Evolutionary conservation across 2,113 vertebrate genomes (phyloP).

Genomic region (Irena cyanogastra): DNA sequence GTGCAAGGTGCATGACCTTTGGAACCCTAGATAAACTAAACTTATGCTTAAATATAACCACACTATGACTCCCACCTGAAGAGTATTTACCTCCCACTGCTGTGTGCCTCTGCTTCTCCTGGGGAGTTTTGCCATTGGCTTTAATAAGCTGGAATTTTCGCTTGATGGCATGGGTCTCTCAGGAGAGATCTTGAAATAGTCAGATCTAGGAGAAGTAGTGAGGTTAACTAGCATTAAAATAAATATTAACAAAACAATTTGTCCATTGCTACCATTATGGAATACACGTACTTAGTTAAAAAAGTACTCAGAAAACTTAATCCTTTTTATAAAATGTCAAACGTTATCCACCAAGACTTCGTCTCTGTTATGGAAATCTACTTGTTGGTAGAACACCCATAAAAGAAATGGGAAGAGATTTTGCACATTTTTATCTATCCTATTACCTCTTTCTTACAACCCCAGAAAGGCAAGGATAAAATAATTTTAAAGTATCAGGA

Average conservation of each 20-base stretch:
- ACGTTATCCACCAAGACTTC: background rate
- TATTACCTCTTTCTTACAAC: background rate
- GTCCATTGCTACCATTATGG: background rate
- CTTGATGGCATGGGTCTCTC: background rate
- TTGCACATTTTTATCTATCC: background rate
- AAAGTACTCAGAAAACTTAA: background rate
- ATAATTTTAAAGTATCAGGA: background rate
- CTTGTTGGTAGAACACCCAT: background rate
- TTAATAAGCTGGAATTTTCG: background rate
- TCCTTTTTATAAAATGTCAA: background rate
- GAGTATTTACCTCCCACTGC: fast-evolving
- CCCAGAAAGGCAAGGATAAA: background rate
- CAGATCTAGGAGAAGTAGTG: background rate
- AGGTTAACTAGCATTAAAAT: background rate
- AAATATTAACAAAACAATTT: background rate
- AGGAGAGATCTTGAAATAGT: background rate
- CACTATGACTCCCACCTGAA: background rate
- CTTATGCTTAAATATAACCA: background rate
- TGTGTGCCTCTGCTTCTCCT: fast-evolving
- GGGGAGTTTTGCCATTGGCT: background rate
- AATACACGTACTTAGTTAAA: background rate
- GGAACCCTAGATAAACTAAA: background rate
- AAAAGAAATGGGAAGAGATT: background rate
- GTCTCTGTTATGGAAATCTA: background rate
- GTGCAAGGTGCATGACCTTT: background rate